phyloP scores from a whole-genome alignment of 2,113 vertebrate species.

The Tenebrosternarchus preto region DNA sequence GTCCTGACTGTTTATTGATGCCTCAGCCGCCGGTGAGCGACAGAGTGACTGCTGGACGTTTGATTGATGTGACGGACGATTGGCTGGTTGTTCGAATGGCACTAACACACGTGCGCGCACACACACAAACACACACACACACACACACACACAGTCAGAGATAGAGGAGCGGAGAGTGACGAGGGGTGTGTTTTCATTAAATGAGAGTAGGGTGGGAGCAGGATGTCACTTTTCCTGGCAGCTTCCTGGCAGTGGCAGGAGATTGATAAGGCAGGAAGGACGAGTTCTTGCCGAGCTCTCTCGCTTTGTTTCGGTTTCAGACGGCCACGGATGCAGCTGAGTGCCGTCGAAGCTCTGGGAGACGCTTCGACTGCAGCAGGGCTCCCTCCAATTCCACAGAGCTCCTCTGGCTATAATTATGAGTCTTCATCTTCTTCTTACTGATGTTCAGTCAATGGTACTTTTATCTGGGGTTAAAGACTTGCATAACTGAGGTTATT shows the following conservation, averaged over 20 bases:
- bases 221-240: conserved; percentile 48
- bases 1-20: conserved; percentile 71
- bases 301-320: conserved; percentile 59
- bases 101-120: conserved; percentile 20
- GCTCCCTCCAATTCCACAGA: not conserved
- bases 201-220: conserved; percentile 45
- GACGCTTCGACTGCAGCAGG: not conserved
- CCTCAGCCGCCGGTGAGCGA: conserved; percentile 53
- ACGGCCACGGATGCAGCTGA: conserved; percentile 19
- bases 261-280: conserved; percentile 58
- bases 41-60: conserved; percentile 68
- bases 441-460: not conserved
- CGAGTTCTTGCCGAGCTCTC: conserved; percentile 42
- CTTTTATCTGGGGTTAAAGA: conserved; percentile 3
- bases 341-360: conserved; percentile 8
- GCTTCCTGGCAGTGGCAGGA: conserved; percentile 48
- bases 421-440: no score
- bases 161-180: conserved; percentile 42
- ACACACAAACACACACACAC: conserved; percentile 19
- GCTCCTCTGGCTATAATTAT: conserved; percentile 32
- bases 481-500: not conserved
- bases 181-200: conserved; percentile 58
- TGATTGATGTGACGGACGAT: conserved; percentile 74
- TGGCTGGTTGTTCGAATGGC: conserved; percentile 59
- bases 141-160: conserved; percentile 7